Evolutionary conservation across 1,140 invertebrate species (phyloP).

Genomic region (Sesamia nonagrioides): DNA sequence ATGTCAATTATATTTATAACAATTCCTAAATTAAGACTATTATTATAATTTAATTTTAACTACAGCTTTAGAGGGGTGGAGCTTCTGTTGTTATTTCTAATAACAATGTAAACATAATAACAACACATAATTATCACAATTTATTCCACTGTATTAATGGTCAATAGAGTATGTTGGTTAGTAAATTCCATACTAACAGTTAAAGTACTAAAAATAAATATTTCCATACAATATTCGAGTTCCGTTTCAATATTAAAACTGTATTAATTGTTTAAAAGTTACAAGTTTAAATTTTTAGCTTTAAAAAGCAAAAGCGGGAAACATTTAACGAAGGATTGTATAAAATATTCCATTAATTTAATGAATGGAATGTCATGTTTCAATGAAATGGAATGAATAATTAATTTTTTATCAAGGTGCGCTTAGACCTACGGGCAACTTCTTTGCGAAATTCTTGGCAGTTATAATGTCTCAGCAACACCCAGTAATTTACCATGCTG

Average conservation of each 20-base stretch:
- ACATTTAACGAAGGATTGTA: neutral
- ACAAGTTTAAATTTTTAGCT: conserved; percentile 1
- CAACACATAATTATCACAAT: conserved; percentile 18
- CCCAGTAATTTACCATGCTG: too few species aligned
- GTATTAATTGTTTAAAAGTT: conserved; percentile 42
- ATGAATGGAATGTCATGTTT: neutral
- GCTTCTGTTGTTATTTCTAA: conserved; percentile 20
- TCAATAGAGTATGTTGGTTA: conserved; percentile 16
- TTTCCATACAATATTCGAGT: too few species aligned
- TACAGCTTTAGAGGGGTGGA: conserved; percentile 47
- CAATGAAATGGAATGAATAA: conserved; percentile 6
- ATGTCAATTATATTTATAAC: conserved; percentile 48
- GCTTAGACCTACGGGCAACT: neutral
- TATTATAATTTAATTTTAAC: conserved; percentile 47
- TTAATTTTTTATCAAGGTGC: neutral
- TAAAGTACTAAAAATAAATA: conserved; percentile 11
- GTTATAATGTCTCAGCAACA: too few species aligned
- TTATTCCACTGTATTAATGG: conserved; percentile 2
- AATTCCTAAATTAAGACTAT: conserved; percentile 50
- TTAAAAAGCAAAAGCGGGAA: conserved; percentile 1
- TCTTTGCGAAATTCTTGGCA: too few species aligned
- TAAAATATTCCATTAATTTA: neutral
- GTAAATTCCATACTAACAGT: conserved; percentile 25
- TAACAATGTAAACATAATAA: neutral
- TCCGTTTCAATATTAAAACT: conserved; percentile 40